Percentiles rank a stretch among this genome's conserved stretches.
phyloP scores from a whole-genome alignment of 2,888 invertebrate species.

The Didymodactylos carnosus region DNA sequence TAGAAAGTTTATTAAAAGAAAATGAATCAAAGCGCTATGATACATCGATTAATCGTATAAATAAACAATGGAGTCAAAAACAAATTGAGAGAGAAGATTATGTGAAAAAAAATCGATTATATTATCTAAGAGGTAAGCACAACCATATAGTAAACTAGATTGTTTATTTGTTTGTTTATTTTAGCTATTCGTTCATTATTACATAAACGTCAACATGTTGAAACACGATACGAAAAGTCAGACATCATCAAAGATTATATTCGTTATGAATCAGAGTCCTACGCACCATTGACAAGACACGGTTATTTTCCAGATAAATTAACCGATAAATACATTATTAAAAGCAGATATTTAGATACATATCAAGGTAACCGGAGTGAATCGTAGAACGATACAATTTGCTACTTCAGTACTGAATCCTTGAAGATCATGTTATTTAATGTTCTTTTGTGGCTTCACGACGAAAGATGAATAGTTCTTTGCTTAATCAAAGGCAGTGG shows the following conservation, averaged over 20 bases:
- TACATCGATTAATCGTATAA: conserved; percentile 29
- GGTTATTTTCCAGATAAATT: conserved; percentile 33
- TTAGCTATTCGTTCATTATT: conserved; percentile 30
- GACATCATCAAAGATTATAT: conserved; percentile 29
- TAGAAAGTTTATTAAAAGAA: conserved; percentile 45
- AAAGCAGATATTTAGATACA: conserved; percentile 28
- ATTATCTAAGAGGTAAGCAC: conserved; percentile 32
- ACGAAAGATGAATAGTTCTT: no score
- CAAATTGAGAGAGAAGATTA: conserved; percentile 28
- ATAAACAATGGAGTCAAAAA: conserved; percentile 32
- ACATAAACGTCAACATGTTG: conserved; percentile 24
- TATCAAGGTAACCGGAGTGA: no score
- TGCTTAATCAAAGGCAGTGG: no score
- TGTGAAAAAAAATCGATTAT: conserved; percentile 28
- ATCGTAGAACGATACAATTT: no score
- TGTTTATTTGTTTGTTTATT: no score
- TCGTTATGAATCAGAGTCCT: conserved; percentile 27
- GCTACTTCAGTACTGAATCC: no score
- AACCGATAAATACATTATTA: conserved; percentile 31
- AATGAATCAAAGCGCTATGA: conserved; percentile 37
- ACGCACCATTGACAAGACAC: conserved; percentile 31
- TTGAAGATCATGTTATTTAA: no score
- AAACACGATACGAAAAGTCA: conserved; percentile 23
- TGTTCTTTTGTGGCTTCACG: no score
- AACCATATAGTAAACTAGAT: no score